These are phyloP conservation scores for Turdus rufiventris DNA, from an alignment of 2,113 vertebrate genomes.

Conservation along the genomic window DNA sequence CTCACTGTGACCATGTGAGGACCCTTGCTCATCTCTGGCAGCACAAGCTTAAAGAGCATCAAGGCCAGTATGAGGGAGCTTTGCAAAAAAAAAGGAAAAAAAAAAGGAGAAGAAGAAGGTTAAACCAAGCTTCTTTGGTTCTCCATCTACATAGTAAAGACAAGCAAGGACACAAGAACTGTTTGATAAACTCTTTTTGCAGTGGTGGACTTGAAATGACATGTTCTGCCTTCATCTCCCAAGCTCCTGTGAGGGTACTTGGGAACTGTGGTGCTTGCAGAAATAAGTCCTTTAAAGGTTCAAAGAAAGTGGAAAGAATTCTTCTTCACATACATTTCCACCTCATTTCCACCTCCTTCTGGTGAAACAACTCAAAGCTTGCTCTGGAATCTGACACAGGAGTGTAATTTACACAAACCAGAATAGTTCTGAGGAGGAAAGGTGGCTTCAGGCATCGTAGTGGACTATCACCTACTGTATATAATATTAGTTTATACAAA, in stretches of 20 bases:
- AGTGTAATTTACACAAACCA: neutral
- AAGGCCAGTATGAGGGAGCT: neutral
- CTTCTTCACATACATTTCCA: neutral
- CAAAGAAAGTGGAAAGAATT: neutral
- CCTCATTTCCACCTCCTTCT: neutral
- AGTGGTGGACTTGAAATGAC: neutral
- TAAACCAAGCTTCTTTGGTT: neutral
- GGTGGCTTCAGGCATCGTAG: neutral
- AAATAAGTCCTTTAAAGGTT: neutral
- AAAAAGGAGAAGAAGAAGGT: neutral
- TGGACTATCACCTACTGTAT: neutral
- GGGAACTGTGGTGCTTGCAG: accelerated
- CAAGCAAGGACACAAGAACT: neutral
- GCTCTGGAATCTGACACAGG: neutral
- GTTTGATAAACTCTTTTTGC: neutral
- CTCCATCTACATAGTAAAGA: neutral
- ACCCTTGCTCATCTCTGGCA: neutral
- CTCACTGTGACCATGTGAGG: accelerated
- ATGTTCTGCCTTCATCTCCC: neutral
- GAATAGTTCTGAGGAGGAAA: neutral
- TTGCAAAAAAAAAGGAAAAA: accelerated
- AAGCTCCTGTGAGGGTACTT: neutral
- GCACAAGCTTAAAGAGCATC: neutral
- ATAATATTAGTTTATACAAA: neutral
- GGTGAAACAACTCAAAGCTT: neutral